Conservation (phyloP, 2,888 invertebrate genomes). For the Blastobasis adustella region DNA sequence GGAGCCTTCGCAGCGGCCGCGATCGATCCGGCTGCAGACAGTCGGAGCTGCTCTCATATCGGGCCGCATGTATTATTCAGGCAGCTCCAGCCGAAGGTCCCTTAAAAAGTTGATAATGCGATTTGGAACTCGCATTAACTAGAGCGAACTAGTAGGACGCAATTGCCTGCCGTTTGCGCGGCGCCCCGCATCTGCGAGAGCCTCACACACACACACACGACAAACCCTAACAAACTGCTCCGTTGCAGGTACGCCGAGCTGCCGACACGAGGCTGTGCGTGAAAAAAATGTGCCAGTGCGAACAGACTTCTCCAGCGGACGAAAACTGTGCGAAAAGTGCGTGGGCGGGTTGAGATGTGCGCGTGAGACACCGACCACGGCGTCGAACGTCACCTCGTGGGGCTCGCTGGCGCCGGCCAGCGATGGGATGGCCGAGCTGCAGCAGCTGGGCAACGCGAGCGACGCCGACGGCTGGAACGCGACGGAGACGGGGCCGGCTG, state of each 20-base stretch:
- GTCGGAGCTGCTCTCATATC: constrained; percentile 35
- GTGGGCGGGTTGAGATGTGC: constrained; percentile 49
- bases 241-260: constrained; percentile 34
- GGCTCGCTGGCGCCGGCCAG: constrained; percentile 66
- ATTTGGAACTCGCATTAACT: constrained; percentile 37
- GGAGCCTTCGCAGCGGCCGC: constrained; percentile 13
- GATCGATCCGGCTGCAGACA: constrained; percentile 40
- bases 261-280: constrained; percentile 18
- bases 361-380: constrained; percentile 52
- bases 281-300: constrained; percentile 40
- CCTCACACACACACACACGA: constrained; percentile 22
- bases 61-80: constrained; percentile 47
- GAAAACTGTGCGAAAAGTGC: constrained; percentile 40
- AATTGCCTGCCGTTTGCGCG: constrained; percentile 23
- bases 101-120: constrained; percentile 48
- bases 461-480: constrained; percentile 47
- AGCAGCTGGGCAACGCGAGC: constrained; percentile 57
- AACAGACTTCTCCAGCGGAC: constrained; percentile 30
- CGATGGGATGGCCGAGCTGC: constrained; percentile 69
- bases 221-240: constrained; percentile 16
- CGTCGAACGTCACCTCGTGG: constrained; percentile 60
- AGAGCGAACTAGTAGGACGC: constrained; percentile 18
- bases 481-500: constrained; percentile 39
- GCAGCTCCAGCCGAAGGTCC: constrained; percentile 20
- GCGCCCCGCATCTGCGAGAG: constrained; percentile 35